Percentiles rank a stretch among this genome's conserved stretches.
phyloP scores from a whole-genome alignment of 64 coral and sea anemone species.

The Pocillopora verrucosa region DNA sequence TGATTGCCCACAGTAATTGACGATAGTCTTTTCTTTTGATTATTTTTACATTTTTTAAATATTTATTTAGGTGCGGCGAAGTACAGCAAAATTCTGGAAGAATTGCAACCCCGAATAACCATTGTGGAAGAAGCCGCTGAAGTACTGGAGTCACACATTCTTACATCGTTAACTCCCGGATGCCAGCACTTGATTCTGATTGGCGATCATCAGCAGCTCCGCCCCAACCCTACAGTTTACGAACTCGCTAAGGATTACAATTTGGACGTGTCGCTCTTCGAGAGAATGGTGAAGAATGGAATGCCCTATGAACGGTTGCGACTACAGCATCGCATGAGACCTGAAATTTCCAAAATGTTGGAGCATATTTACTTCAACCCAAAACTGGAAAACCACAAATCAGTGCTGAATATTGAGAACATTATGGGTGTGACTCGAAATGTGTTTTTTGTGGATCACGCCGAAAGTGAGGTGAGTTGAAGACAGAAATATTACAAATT shows the following conservation, averaged over 20 bases:
- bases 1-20: too few relatives aligned
- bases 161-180: constrained; percentile 79
- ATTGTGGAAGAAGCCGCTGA: constrained; percentile 97
- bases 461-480: constrained; percentile 58
- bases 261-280: constrained; percentile 86
- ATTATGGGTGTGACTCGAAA: constrained; percentile 69
- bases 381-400: constrained; percentile 77
- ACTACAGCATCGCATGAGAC: constrained; percentile 89
- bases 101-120: constrained; percentile 82
- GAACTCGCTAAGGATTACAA: constrained; percentile 73
- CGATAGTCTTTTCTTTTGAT: too few relatives aligned
- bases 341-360: constrained; percentile 82
- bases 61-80: constrained; percentile 75
- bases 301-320: constrained; percentile 64
- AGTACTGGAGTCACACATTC: constrained; percentile 94
- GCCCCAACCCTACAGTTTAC: constrained; percentile 85
- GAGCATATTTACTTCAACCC: constrained; percentile 66
- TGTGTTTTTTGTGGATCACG: constrained; percentile 87
- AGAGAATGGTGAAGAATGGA: constrained; percentile 78
- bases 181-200: constrained; percentile 89
- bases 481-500: too few relatives aligned
- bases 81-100: constrained; percentile 63
- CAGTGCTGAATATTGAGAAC: constrained; percentile 66
- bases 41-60: too few relatives aligned
- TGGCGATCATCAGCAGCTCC: constrained; percentile 85